Conservation (phyloP, 2,113 vertebrate species). For the Rhinolophus ferrumequinum region DNA sequence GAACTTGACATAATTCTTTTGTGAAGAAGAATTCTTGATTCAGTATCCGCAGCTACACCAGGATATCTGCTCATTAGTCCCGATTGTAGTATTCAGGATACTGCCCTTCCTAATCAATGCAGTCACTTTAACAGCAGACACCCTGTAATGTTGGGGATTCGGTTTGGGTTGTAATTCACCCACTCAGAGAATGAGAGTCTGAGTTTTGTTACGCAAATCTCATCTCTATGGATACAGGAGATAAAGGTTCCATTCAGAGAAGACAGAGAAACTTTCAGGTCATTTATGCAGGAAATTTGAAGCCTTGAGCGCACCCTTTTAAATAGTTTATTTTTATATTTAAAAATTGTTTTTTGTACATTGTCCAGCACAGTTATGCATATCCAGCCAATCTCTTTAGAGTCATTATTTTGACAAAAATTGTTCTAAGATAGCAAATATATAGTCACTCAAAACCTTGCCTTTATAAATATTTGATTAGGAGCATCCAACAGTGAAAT, state of each 20-base stretch:
- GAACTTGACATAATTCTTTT: not conserved
- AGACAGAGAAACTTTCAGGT: not conserved
- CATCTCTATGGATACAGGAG: not conserved
- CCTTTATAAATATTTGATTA: not conserved
- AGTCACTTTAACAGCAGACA: not conserved
- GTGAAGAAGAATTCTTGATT: not conserved
- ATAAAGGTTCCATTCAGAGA: not conserved
- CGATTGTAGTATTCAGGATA: not conserved
- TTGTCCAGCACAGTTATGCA: not conserved
- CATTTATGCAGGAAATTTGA: not conserved
- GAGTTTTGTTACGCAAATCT: conserved; percentile 10
- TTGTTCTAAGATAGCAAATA: not conserved
- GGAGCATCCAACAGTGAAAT: not conserved
- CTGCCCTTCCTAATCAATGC: not conserved
- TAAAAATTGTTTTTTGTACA: not conserved
- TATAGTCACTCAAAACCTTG: not conserved
- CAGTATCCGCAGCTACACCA: not conserved
- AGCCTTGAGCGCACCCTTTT: not conserved
- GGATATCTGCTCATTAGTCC: not conserved
- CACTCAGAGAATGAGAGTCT: not conserved
- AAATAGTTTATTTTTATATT: not conserved
- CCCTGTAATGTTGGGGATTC: not conserved
- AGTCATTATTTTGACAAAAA: not conserved
- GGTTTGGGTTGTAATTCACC: not conserved
- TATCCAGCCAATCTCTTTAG: not conserved